Evolutionary conservation across 2,888 invertebrate species (phyloP), one percentile per base, ranked within the genome.

Genomic region (Cantharis lateralis): DNA sequence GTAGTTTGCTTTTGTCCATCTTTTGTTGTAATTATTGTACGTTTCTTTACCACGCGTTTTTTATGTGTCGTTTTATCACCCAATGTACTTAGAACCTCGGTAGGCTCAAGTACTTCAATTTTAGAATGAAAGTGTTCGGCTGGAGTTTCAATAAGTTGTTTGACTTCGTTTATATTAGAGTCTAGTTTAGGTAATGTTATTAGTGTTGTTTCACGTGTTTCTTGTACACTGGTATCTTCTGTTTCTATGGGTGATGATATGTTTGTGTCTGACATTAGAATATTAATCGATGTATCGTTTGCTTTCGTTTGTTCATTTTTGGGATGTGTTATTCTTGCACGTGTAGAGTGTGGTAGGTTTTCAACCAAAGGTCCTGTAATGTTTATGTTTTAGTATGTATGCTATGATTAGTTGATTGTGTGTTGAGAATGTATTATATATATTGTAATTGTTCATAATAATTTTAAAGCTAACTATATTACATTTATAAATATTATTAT

Each of bases 211-310:
- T 32, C 32, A 32, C 32, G 32, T 32, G 48, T 48, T n/a, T 48
- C 92, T 85, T 15, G 91, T 91, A 89, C 92, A 86, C 91, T 91
- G 64, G 89, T 89, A 89, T 91, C 91, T 87, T 91, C 84, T 79
- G 83, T 84, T 20, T 83, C 78, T 48, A 85, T 77, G 20, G 77
- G 77, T 79, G 80, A 78, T 77, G 79, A 48, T n/a, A n/a, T 83
- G 80, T 84, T 82, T 80, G 82, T 84, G 83, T 86, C 84, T 83
- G 84, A 82, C 84, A 82, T 83, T 80, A 85, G 83, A 80, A 86
- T 84, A 74, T 86, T 84, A 82, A 81, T 85, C 83, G 84, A 82
- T 87, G 87, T 84, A 85, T 87, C 86, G 80, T 85, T 82, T 80
- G 80, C 86, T 80, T 83, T 73, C 81, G 82, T 80, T 80, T 71